Evolutionary conservation across 37 sponge, comb jelly and placozoan genomes (phyloP).

Genomic region (Geodia barretti): DNA sequence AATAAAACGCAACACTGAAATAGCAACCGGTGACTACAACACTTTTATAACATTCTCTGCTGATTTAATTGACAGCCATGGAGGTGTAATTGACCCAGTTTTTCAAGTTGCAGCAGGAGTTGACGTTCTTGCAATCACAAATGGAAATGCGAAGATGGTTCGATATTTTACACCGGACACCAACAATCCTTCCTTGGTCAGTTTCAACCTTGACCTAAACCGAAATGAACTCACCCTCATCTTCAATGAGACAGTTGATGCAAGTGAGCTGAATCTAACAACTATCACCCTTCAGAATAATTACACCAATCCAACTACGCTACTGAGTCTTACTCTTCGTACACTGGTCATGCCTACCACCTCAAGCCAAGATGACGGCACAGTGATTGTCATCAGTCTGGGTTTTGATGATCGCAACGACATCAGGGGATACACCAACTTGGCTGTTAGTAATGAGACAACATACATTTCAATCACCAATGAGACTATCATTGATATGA

Average conservation of each 20-base stretch:
- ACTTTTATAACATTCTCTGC: constrained; percentile 77
- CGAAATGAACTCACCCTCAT: constrained; percentile 54
- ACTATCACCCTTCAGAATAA: constrained; percentile 50
- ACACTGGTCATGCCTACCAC: constrained; percentile 8
- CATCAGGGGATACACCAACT: constrained; percentile 65
- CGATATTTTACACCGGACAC: constrained; percentile 63
- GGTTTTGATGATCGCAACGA: constrained; percentile 83
- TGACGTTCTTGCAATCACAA: constrained; percentile 68
- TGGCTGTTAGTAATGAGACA: constrained; percentile 50
- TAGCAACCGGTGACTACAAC: constrained; percentile 57
- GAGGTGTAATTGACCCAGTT: background rate
- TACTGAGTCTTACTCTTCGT: constrained; percentile 34
- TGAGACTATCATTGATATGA: constrained; percentile 79
- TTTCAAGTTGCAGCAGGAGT: constrained; percentile 12
- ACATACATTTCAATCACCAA: constrained; percentile 65
- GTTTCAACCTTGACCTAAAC: constrained; percentile 75
- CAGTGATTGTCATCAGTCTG: constrained; percentile 49
- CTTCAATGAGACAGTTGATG: constrained; percentile 89
- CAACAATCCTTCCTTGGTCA: constrained; percentile 60
- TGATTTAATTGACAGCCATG: constrained; percentile 63
- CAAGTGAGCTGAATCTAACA: constrained; percentile 50
- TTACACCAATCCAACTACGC: constrained; percentile 39
- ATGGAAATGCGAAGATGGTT: constrained; percentile 62
- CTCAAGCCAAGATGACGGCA: constrained; percentile 49
- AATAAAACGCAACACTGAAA: constrained; percentile 65